phyloP scores from a whole-genome alignment of 2,797 vertebrate species.

The Bradypodion ventrale region DNA sequence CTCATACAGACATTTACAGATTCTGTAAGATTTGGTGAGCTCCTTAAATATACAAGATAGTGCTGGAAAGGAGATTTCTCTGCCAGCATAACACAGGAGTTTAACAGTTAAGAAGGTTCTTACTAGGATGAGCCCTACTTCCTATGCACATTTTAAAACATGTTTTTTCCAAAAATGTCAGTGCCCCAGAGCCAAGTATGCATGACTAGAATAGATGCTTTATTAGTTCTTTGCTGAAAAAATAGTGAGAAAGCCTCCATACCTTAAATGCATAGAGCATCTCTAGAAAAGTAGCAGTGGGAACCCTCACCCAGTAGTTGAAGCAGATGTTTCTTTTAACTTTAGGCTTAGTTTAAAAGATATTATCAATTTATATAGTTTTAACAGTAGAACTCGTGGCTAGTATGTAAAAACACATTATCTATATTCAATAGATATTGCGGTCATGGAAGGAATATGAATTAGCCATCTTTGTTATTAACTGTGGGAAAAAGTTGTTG shows the following conservation, averaged over 20 bases:
- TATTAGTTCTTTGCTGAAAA: neutral
- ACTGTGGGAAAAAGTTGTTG: conserved; percentile 84
- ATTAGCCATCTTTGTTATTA: conserved; percentile 80
- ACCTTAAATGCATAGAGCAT: too few species aligned
- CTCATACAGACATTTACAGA: too few species aligned
- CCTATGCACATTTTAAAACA: neutral
- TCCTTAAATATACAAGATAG: neutral
- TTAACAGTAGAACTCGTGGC: neutral
- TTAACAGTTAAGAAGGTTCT: neutral
- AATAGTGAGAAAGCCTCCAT: too few species aligned
- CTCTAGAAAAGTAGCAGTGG: too few species aligned
- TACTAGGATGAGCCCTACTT: neutral
- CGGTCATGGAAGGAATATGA: conserved; percentile 79
- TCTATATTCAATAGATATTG: conserved; percentile 79
- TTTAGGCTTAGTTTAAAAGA: conserved; percentile 35
- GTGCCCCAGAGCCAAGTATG: neutral
- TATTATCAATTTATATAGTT: conserved; percentile 31
- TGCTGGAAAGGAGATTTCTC: neutral
- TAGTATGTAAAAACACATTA: conserved; percentile 1
- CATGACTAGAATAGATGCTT: neutral
- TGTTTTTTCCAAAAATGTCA: neutral
- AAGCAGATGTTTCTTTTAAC: neutral
- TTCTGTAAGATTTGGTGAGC: neutral
- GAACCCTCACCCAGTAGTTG: too few species aligned
- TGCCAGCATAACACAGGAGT: neutral